phyloP scores from a whole-genome alignment of 2,888 invertebrate genomes.

The Acleris cristana region DNA sequence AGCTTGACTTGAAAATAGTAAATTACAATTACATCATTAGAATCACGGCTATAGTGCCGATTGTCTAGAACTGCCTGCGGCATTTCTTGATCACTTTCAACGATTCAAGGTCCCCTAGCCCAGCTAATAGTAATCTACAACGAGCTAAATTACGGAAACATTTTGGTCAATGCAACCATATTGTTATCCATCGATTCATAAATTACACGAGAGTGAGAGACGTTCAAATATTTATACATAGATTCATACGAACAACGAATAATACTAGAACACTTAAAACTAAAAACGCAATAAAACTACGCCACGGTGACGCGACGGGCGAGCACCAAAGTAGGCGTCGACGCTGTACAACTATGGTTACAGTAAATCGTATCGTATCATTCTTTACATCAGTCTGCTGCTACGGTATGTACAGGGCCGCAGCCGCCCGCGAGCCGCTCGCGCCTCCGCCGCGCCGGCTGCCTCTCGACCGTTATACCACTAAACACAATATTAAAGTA shows the following conservation, averaged over 20 bases:
- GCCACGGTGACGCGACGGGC: constrained; percentile 74
- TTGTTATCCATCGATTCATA: constrained; percentile 78
- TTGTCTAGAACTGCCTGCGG: constrained; percentile 83
- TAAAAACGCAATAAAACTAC: constrained; percentile 71
- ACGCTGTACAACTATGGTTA: constrained; percentile 77
- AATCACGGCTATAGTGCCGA: constrained; percentile 83
- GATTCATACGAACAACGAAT: constrained; percentile 83
- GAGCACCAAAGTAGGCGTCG: constrained; percentile 71
- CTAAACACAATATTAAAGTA: constrained; percentile 37
- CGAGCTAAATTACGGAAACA: constrained; percentile 79
- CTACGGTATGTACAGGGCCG: constrained; percentile 67
- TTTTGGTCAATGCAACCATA: constrained; percentile 61
- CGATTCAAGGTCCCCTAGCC: constrained; percentile 84
- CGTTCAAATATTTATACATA: constrained; percentile 84
- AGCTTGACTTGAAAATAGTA: constrained; percentile 80
- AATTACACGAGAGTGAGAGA: constrained; percentile 83
- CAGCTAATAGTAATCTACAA: constrained; percentile 83
- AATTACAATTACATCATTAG: constrained; percentile 69
- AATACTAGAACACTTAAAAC: constrained; percentile 83
- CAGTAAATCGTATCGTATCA: constrained; percentile 66
- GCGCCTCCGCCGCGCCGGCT: constrained; percentile 44
- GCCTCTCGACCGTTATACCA: constrained; percentile 36
- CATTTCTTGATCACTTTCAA: constrained; percentile 71
- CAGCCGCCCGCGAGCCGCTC: constrained; percentile 42
- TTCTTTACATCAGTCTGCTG: constrained; percentile 80